Evolutionary conservation across 2,888 invertebrate genomes (phyloP).

Genomic region (Oegoconia quadripuncta): DNA sequence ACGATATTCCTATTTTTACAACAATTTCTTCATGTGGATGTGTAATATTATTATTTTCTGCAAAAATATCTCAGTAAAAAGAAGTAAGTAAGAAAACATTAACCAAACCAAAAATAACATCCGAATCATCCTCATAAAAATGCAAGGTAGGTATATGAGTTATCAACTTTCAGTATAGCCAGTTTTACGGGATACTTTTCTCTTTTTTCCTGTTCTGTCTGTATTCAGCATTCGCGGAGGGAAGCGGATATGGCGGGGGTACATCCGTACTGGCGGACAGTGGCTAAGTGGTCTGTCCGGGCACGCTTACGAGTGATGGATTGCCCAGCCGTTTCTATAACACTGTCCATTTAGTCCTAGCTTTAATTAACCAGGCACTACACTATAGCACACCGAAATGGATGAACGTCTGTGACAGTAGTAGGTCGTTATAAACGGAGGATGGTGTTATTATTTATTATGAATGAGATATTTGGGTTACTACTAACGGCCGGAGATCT

Average conservation of each 20-base stretch:
- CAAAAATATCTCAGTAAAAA: too few relatives aligned
- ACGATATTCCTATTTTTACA: too few relatives aligned
- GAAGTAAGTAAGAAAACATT: too few relatives aligned
- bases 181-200: slow-evolving; percentile 2
- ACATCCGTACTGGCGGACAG: slow-evolving; percentile 17
- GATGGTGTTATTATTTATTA: too few relatives aligned
- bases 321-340: slow-evolving; percentile 43
- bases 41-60: too few relatives aligned
- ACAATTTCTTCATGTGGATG: too few relatives aligned
- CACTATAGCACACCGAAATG: neutral
- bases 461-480: too few relatives aligned
- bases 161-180: too few relatives aligned
- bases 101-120: too few relatives aligned
- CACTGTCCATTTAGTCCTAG: slow-evolving; percentile 26
- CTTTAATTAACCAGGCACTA: slow-evolving; percentile 20
- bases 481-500: too few relatives aligned
- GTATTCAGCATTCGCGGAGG: slow-evolving; percentile 3
- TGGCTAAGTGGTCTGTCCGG: slow-evolving; percentile 68
- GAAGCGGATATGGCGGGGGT: slow-evolving; percentile 12
- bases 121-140: too few relatives aligned
- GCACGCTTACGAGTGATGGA: slow-evolving; percentile 63
- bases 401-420: slow-evolving; percentile 1
- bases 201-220: slow-evolving; percentile 7
- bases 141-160: too few relatives aligned
- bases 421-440: neutral